Percentiles rank a stretch among this genome's conserved stretches.
Evolutionary conservation across 2,797 vertebrate species (phyloP).

Genomic region (Clarias laeviceps): DNA sequence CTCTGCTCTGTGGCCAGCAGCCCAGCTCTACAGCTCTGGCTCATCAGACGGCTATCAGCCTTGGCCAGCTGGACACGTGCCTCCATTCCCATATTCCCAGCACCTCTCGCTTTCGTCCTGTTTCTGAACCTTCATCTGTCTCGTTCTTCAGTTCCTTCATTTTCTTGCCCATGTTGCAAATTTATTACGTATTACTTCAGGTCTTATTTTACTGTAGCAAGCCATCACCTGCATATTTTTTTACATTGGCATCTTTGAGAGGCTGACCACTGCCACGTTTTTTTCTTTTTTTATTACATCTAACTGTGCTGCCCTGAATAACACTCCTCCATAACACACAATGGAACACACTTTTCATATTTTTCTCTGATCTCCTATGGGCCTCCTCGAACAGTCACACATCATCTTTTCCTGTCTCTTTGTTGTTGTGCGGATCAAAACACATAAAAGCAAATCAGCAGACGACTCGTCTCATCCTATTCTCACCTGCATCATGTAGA

Average conservation of each 20-base stretch:
- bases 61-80: constrained; percentile 26
- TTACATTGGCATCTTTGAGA: not conserved
- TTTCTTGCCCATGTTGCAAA: constrained; percentile 20
- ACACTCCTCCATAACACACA: not conserved
- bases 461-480: not conserved
- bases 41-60: constrained; percentile 20
- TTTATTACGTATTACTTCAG: constrained; percentile 19
- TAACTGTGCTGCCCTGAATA: not conserved
- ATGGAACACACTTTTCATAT: not conserved
- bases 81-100: constrained; percentile 32
- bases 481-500: not conserved
- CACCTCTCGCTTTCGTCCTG: constrained; percentile 29
- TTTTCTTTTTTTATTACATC: not conserved
- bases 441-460: constrained; percentile 11
- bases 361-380: not conserved
- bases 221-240: not conserved
- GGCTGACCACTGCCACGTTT: not conserved
- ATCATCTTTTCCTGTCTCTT: not conserved
- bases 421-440: not conserved
- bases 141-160: not conserved
- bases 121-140: constrained; percentile 10
- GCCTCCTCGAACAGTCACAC: not conserved
- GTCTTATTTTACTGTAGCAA: constrained; percentile 9
- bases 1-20: constrained; percentile 10
- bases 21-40: constrained; percentile 23